Percentiles rank a stretch among this genome's conserved stretches.
Evolutionary conservation across 2,113 vertebrate genomes (phyloP).

Genomic region (Eidolon helvum): DNA sequence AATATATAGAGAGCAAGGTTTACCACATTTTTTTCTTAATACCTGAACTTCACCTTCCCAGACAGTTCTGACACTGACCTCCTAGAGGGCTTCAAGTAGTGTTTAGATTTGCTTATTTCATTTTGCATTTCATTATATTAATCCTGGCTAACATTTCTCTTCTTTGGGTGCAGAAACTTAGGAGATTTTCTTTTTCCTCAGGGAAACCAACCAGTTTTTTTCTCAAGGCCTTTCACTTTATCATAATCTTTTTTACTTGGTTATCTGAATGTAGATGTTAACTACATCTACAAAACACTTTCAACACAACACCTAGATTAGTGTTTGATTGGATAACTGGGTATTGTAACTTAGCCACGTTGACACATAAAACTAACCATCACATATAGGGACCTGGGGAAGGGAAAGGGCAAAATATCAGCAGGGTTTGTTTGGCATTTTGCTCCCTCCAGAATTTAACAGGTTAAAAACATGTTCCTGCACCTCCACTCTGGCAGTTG

Average conservation of each 20-base stretch:
- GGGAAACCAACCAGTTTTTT: not conserved
- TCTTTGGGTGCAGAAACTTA: slow-evolving; percentile 26
- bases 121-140: slow-evolving; percentile 39
- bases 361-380: not conserved
- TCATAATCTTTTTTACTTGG: not conserved
- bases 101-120: slow-evolving; percentile 45
- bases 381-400: not conserved
- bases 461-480: not conserved
- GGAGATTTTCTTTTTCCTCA: not conserved
- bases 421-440: not conserved
- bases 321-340: not conserved
- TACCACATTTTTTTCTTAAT: not conserved
- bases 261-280: not conserved
- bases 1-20: not conserved
- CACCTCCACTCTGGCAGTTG: not conserved
- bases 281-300: not conserved
- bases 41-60: not conserved
- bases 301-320: not conserved
- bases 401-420: not conserved
- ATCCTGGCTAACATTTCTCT: slow-evolving; percentile 21
- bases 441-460: not conserved
- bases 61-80: not conserved
- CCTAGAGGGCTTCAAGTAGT: not conserved
- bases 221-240: not conserved
- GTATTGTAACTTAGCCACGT: not conserved